Evolutionary conservation across 2,113 vertebrate genomes (phyloP).

Genomic region (zebrafish (Danio rerio)): DNA sequence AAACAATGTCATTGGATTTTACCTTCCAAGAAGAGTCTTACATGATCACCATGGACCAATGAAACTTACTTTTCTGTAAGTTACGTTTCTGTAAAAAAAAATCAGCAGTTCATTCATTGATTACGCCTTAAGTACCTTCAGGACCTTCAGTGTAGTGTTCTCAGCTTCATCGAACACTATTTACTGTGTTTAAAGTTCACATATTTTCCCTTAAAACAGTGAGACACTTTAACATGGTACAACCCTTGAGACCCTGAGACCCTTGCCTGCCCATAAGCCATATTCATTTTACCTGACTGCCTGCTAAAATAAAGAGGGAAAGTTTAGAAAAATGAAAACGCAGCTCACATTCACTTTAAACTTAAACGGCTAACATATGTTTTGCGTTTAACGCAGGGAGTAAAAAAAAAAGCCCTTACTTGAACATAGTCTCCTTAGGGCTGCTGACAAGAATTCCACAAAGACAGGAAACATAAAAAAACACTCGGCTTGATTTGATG

Average conservation of each 20-base stretch:
- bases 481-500: conserved; percentile 59
- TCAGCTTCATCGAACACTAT: neutral
- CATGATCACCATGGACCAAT: too few relatives aligned
- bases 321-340: conserved; percentile 29
- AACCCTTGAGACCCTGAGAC: conserved; percentile 2
- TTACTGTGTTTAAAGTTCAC: neutral
- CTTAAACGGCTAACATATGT: conserved; percentile 56
- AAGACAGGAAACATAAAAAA: conserved; percentile 62
- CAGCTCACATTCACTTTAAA: conserved; percentile 44
- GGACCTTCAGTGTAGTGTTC: neutral
- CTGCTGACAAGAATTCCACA: conserved; percentile 60
- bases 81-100: too few relatives aligned
- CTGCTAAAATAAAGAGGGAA: conserved; percentile 40
- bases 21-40: too few relatives aligned
- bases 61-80: too few relatives aligned
- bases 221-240: neutral
- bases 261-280: conserved; percentile 35
- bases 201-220: neutral
- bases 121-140: too few relatives aligned
- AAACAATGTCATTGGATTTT: too few relatives aligned
- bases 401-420: conserved; percentile 48
- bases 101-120: too few relatives aligned
- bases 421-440: conserved; percentile 57
- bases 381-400: conserved; percentile 49
- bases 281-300: conserved; percentile 48